Conservation (phyloP, 1,140 invertebrate species). For the Drosophila busckii region DNA sequence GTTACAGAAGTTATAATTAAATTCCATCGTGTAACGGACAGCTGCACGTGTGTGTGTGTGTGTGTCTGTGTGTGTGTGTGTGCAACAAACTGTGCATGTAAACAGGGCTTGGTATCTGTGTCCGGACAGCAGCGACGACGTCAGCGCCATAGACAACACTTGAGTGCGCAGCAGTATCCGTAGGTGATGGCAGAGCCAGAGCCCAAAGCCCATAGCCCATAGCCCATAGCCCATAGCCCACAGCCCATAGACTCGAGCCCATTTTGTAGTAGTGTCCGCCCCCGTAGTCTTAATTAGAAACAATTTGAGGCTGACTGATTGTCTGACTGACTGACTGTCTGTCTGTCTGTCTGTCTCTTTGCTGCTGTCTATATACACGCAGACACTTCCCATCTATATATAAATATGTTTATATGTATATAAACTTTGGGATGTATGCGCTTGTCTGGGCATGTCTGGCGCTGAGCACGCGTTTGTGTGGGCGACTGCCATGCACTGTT, state of each 20-base stretch:
- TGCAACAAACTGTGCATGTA: constrained; percentile 44
- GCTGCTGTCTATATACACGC: too few relatives aligned
- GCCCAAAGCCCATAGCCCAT: too few relatives aligned
- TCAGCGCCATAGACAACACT: constrained; percentile 50
- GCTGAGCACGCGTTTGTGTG: constrained; percentile 1
- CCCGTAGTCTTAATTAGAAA: constrained; percentile 63
- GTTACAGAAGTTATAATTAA: constrained; percentile 75
- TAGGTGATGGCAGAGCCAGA: too few relatives aligned
- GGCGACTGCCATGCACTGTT: constrained; percentile 23
- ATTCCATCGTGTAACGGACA: constrained; percentile 51
- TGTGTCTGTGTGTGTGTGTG: too few relatives aligned
- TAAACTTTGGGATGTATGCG: too few relatives aligned
- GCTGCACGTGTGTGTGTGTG: constrained; percentile 35
- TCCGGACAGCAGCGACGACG: constrained; percentile 9
- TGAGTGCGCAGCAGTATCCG: constrained; percentile 39
- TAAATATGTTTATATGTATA: too few relatives aligned
- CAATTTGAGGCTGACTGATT: constrained; percentile 69
- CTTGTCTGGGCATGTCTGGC: background rate
- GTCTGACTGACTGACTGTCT: constrained; percentile 20
- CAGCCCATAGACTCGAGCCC: constrained; percentile 5
- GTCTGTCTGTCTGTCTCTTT: constrained; percentile 2
- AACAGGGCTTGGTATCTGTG: constrained; percentile 48
- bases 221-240: too few relatives aligned
- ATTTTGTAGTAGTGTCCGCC: constrained; percentile 13
- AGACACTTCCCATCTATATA: too few relatives aligned